These are phyloP conservation scores for Callyntrura sp. DNA, from an alignment of 2,888 invertebrate genomes.

Conservation along the genomic window DNA sequence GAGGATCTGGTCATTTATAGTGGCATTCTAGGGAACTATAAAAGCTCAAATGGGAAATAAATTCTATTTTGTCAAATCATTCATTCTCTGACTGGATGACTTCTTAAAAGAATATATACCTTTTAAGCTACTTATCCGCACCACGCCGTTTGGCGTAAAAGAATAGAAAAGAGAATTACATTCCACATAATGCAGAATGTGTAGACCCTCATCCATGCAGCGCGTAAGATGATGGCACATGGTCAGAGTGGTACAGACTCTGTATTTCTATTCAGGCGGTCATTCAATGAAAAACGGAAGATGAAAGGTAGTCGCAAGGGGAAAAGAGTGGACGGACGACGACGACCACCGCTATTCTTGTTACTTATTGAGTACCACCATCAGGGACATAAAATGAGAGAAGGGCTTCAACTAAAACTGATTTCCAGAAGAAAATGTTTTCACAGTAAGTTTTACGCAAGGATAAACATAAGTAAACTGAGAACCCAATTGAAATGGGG, in stretches of 20 bases:
- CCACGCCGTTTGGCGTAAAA: not conserved
- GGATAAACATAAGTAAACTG: conserved; percentile 70
- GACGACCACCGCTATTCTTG: conserved; percentile 49
- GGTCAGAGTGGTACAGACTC: not conserved
- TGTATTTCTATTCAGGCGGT: conserved; percentile 28
- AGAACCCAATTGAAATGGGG: conserved; percentile 74
- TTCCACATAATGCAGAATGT: conserved; percentile 35
- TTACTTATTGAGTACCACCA: conserved; percentile 60
- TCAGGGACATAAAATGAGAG: conserved; percentile 63
- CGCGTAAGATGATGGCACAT: not conserved
- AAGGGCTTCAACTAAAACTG: conserved; percentile 72
- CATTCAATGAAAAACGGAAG: conserved; percentile 20
- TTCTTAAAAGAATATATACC: conserved; percentile 48
- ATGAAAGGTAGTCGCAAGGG: conserved; percentile 56
- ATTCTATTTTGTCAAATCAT: conserved; percentile 78
- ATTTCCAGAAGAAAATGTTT: conserved; percentile 77
- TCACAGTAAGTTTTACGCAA: conserved; percentile 77
- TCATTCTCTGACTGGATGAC: conserved; percentile 56
- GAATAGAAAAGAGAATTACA: conserved; percentile 2
- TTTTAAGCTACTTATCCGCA: conserved; percentile 2
- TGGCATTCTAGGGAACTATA: conserved; percentile 41
- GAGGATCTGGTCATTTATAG: conserved; percentile 36
- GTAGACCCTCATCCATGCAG: conserved; percentile 14
- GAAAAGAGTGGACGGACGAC: conserved; percentile 35
- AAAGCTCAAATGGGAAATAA: conserved; percentile 75